Evolutionary conservation across 2,113 vertebrate genomes (phyloP).

Genomic region (Neotragus moschatus): DNA sequence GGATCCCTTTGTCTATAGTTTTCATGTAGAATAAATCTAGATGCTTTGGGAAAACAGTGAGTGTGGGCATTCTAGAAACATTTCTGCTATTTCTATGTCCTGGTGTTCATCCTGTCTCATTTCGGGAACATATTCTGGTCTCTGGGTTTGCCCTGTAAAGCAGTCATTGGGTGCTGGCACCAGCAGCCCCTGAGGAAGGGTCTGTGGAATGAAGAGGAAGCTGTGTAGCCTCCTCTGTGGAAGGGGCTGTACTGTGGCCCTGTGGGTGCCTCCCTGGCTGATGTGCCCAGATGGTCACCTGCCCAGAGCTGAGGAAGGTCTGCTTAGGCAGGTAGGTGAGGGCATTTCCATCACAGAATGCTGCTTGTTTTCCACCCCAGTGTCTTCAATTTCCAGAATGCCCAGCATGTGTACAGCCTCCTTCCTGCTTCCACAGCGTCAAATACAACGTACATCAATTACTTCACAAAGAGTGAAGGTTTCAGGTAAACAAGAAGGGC

Average conservation of each 20-base stretch:
- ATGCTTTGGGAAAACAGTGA: not conserved
- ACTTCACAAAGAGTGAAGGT: not conserved
- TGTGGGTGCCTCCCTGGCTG: not conserved
- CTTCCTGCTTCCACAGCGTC: not conserved
- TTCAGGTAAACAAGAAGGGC: not conserved
- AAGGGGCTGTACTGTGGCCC: not conserved
- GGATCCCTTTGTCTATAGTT: not conserved
- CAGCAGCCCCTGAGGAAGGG: not conserved
- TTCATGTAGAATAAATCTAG: slow-evolving; percentile 44
- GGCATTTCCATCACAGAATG: not conserved
- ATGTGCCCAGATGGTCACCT: not conserved
- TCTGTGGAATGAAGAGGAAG: not conserved
- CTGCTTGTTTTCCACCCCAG: not conserved
- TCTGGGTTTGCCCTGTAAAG: not conserved
- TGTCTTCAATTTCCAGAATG: not conserved
- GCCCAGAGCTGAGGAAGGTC: not conserved
- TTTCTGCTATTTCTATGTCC: not conserved
- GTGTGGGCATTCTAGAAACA: not conserved
- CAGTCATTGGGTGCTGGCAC: not conserved
- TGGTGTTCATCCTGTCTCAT: not conserved
- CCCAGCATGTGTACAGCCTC: not conserved
- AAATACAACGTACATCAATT: not conserved
- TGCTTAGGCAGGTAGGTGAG: not conserved
- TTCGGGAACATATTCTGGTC: not conserved
- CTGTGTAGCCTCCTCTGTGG: not conserved